A percentile compares a stretch with the other conserved stretches of the same genome.
phyloP scores from a whole-genome alignment of 2,888 invertebrate species.

The Prosopocoilus inquinatus region DNA sequence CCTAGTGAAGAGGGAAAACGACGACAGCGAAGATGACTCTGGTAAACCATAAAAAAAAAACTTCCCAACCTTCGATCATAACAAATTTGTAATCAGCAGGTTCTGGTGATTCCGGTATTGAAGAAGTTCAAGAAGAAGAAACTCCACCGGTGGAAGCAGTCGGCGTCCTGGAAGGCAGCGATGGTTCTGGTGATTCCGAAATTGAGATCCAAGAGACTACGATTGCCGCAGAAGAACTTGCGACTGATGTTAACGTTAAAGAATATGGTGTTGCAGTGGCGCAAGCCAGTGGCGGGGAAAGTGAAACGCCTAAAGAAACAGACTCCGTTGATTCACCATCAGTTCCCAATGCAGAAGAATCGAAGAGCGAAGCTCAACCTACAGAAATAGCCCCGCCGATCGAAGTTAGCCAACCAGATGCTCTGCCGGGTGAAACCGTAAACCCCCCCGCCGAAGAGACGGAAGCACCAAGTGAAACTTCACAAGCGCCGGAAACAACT shows the following conservation, averaged over 20 bases:
- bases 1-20: too few species aligned
- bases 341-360: not conserved
- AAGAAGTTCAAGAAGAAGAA: constrained; percentile 4
- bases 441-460: not conserved
- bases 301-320: not conserved
- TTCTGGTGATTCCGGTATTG: not conserved
- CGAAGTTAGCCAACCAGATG: too few species aligned
- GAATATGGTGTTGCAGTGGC: not conserved
- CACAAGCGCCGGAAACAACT: too few species aligned
- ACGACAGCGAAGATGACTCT: too few species aligned
- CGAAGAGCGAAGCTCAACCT: not conserved
- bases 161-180: too few species aligned
- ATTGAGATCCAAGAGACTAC: not conserved
- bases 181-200: not conserved
- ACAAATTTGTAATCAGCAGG: too few species aligned
- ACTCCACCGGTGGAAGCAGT: not conserved
- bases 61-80: too few species aligned
- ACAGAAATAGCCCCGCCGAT: too few species aligned
- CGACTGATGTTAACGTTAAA: not conserved
- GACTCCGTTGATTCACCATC: not conserved
- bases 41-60: too few species aligned
- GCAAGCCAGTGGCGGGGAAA: not conserved
- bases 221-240: too few species aligned
- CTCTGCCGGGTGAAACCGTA: too few species aligned
- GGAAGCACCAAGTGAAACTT: constrained; percentile 8